Evolutionary conservation across 2,797 vertebrate species (phyloP).

Genomic region (Poeciliopsis paucimaculata): DNA sequence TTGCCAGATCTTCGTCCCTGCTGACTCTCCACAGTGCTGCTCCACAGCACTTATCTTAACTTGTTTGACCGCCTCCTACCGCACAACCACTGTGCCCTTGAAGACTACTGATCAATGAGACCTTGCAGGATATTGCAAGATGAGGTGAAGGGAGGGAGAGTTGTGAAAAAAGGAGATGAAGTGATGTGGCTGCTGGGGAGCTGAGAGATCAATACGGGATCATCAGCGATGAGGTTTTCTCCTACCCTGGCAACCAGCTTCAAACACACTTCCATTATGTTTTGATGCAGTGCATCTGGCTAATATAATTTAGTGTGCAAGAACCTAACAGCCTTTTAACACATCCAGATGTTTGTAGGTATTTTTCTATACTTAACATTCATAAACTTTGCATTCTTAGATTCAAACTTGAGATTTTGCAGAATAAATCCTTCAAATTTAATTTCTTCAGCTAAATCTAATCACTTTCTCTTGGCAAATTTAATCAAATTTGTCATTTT

Average conservation of each 20-base stretch:
- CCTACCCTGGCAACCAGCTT: slow-evolving; percentile 10
- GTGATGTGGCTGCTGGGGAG: slow-evolving; percentile 40
- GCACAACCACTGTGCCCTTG: slow-evolving; percentile 44
- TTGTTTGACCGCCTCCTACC: slow-evolving; percentile 34
- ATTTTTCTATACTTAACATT: not conserved
- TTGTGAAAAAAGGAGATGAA: slow-evolving; percentile 1
- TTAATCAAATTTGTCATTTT: not conserved
- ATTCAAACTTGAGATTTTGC: not conserved
- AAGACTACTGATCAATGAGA: slow-evolving; percentile 56
- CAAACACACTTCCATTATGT: slow-evolving; percentile 16
- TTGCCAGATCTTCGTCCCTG: slow-evolving; percentile 32
- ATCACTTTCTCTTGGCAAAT: not conserved
- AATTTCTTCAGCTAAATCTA: not conserved
- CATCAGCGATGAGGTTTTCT: slow-evolving; percentile 23
- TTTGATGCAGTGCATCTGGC: not conserved
- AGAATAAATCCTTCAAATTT: not conserved
- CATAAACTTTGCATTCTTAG: not conserved
- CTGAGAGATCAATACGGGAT: slow-evolving; percentile 47
- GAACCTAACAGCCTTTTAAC: not conserved
- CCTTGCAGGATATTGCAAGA: slow-evolving; percentile 36
- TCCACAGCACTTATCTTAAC: slow-evolving; percentile 39
- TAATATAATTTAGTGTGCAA: slow-evolving; percentile 8
- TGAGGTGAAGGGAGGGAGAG: slow-evolving; percentile 3
- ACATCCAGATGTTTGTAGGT: not conserved
- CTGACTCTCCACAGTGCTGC: slow-evolving; percentile 29